Evolutionary conservation across 2,797 vertebrate species (phyloP), one percentile per base, ranked within the genome.

Genomic region (Cryptoblepharus egeriae): DNA sequence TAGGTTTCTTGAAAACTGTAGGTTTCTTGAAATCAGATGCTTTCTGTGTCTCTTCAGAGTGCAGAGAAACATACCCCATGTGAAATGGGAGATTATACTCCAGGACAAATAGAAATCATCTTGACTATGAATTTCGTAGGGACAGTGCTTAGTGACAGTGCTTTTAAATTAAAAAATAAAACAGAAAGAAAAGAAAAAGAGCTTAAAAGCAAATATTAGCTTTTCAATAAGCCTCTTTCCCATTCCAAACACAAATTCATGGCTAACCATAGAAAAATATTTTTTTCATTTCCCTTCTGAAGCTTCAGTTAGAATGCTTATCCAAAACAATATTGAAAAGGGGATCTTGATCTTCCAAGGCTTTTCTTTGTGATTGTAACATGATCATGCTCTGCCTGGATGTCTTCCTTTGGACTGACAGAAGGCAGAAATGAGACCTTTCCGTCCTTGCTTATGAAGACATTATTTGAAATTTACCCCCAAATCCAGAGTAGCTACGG

Each of bases 281-380:
- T 85, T 87, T 49, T 75, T 85, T 85, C 1, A 1, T 77, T 85
- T 92, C 78, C 81, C 22, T 80, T 57, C 12, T 80, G 3, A 15
- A 18, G 26, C 58, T 13, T 88, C 80, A 30, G 71, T 91, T 85
- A 82, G 39, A 86, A 69, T 67, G 85, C n/a, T 79, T 61, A 87
- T 45, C 30, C 81, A 85, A 85, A 79, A 28, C 18, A 88, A 67
- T 55, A 77, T 72, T 64, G 68, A 65, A 83, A 72, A 76, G 75
- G 45, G 68, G 52, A 32, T 42, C 32, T 68, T 80, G 77, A 63
- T 69, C 55, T 77, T 87, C 42, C 61, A 20, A 13, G 3, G 0
- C 49, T 81, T 82, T 69, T 88, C 65, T 77, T 65, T 55, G 30
- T 24, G 85, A 71, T 75, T 84, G 60, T 75, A 89, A 85, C 65